Base-by-base conservation (phyloP, 2,888 invertebrate genomes). In the Exephanes ischioxanthus region DNA sequence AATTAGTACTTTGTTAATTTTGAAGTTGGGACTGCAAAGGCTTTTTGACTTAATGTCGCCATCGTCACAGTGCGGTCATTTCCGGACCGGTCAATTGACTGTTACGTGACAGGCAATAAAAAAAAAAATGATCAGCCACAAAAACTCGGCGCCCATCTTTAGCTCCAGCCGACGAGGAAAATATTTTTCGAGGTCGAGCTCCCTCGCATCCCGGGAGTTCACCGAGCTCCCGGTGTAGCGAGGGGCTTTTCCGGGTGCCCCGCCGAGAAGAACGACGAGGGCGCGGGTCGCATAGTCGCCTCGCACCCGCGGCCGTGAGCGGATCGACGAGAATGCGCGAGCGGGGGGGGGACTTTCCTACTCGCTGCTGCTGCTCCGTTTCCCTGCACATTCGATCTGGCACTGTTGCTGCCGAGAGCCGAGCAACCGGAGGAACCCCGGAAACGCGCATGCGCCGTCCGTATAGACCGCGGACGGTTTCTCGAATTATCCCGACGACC, bases 381-480 rank as follows among this genome's bases (percentile, higher is more conserved):
- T 76, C 53, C 66, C 82, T 48, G 70, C 83, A 82, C 73, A 76
- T 84, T 87, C 86, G 80, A 73, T 30, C 68, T 76, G 81, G 51
- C 71, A 66, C 45, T 75, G 73, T 53, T 81, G 84, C 82, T 61
- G 84, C 68, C 66, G 80, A 73, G 30, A 82, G 77, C 45, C 51
- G 19, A 70, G 30, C 33, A 77, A 16, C 26, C 33, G 37, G 41
- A 80, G 66, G 66, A 22, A 72, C 1, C 75, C 51, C 19, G 55
- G 16, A 58, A 66, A 66, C 14, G 86, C 89, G 89, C 91, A 88
- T 83, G 91, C 88, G 89, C 88, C 68, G 58, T 73, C 78, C 88
- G 86, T 91, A 91, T 91, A 90, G 91, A 90, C 89, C 89, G 78
- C 16, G 11, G 30, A 16, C 16, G 72, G 41, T 37, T 45, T 22